phyloP scores from a whole-genome alignment of 2,888 invertebrate species.

The Calliphora vomitoria region DNA sequence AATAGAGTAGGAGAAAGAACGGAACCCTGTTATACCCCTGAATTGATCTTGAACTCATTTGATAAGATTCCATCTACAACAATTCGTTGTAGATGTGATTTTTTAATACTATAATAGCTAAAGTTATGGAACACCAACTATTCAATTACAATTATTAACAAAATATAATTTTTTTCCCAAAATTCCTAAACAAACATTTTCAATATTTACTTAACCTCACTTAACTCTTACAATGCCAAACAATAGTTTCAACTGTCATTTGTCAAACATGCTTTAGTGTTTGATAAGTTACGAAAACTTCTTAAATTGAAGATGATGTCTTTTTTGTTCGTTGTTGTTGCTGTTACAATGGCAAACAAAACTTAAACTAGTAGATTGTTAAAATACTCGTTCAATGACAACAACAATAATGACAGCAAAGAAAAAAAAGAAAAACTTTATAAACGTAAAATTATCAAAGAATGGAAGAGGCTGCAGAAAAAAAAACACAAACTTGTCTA shows the following conservation, averaged over 20 bases:
- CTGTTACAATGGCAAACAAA: constrained; percentile 21
- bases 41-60: too few species aligned
- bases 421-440: neutral
- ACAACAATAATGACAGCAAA: constrained; percentile 1
- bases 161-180: too few species aligned
- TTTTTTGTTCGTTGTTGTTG: neutral
- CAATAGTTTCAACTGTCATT: constrained; percentile 13
- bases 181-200: neutral
- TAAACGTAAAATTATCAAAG: constrained; percentile 35
- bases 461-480: neutral
- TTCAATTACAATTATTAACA: too few species aligned
- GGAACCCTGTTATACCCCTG: too few species aligned
- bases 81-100: too few species aligned
- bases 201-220: neutral
- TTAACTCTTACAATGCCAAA: constrained; percentile 3
- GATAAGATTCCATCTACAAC: too few species aligned
- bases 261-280: neutral
- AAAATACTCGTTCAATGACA: neutral
- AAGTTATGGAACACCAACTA: too few species aligned
- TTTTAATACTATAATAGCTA: too few species aligned
- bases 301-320: constrained; percentile 33
- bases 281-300: constrained; percentile 18
- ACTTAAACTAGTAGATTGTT: constrained; percentile 33
- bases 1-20: too few species aligned
- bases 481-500: constrained; percentile 13